These are phyloP conservation scores for Calvadosia cruxmelitensis DNA, from an alignment of 30 jellyfish, hydroid and myxozoan genomes.

Conservation along the genomic window DNA sequence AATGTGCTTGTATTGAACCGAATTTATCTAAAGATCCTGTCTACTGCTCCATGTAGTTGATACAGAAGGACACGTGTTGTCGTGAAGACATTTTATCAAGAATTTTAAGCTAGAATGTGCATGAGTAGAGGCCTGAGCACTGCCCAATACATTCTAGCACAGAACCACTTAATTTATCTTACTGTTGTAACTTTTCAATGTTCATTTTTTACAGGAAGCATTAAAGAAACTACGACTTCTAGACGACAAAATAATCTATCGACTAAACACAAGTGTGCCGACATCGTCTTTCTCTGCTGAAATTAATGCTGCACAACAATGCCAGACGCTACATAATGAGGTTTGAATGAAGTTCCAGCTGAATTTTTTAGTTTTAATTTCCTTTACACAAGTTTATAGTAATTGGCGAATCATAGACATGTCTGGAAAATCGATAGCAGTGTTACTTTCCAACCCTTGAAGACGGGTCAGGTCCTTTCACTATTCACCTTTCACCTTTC, in stretches of 20 bases:
- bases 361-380: not conserved
- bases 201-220: conserved; percentile 47
- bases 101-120: not conserved
- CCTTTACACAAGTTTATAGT: not conserved
- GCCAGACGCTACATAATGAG: conserved; percentile 52
- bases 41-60: too few relatives aligned
- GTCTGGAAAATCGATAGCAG: not conserved
- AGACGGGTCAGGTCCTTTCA: too few relatives aligned
- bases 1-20: too few relatives aligned
- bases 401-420: not conserved
- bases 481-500: not conserved
- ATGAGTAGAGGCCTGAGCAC: too few relatives aligned
- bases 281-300: conserved; percentile 75
- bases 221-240: conserved; percentile 48
- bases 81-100: too few relatives aligned
- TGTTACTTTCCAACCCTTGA: not conserved
- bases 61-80: too few relatives aligned
- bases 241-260: conserved; percentile 81
- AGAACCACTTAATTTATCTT: not conserved
- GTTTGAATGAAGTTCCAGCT: too few relatives aligned
- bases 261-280: conserved; percentile 76
- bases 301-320: conserved; percentile 64
- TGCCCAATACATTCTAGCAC: too few relatives aligned
- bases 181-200: not conserved
- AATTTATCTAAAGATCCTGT: too few relatives aligned